Base-by-base conservation (phyloP, 1,140 invertebrate genomes). In the Meloidogyne exigua region DNA sequence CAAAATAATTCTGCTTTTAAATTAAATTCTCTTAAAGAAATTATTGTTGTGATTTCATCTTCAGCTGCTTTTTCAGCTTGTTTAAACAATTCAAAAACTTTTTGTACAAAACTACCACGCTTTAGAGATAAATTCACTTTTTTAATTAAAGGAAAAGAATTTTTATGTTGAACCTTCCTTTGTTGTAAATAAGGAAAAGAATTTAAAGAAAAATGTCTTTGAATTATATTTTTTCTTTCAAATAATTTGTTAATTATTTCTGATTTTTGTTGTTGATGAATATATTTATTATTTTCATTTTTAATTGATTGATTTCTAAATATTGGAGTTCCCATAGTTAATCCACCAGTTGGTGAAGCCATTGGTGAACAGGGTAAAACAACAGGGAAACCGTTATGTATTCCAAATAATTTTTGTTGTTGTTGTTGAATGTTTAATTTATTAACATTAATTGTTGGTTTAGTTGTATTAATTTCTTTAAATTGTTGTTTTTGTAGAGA, bases 1-100 rank as follows among this genome's bases (percentile, higher is more conserved):
- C 83, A 84, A 75, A 84, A 84, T 28, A 84, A 65, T 67, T 84
- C 83, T n/a, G 83, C 83, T n/a, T 72, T 76, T 21, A 83, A 68
- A 73, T 84, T 84, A 57, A 83, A 74, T 63, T 85, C 82, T 39
- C 69, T 42, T 65, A 64, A 49, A 63, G 42, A n/a, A 0, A 21
- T 57, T 15, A 57, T n/a, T 57, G 49, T 57, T 57, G 18, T 57
- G 5, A 12, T 49, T 18, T 15, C 68, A 74, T 25, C 66, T 21
- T 44, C 21, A 21, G 9, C 36, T 9, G 44, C 74, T 15, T 13
- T 15, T 21, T 26, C 39, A 28, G 74, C 74, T 28, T 75, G 74
- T n/a, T 81, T 79, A 57, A 79, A 79, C 79, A 79, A 7, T 13
- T 79, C 77, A 65, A 21, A 80, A 5, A 79, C 76, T 28, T 78